A percentile compares a stretch with the other conserved stretches of the same genome.
These are phyloP conservation scores for Merluccius polli DNA, from an alignment of 2,797 vertebrate genomes.

Conservation along the genomic window DNA sequence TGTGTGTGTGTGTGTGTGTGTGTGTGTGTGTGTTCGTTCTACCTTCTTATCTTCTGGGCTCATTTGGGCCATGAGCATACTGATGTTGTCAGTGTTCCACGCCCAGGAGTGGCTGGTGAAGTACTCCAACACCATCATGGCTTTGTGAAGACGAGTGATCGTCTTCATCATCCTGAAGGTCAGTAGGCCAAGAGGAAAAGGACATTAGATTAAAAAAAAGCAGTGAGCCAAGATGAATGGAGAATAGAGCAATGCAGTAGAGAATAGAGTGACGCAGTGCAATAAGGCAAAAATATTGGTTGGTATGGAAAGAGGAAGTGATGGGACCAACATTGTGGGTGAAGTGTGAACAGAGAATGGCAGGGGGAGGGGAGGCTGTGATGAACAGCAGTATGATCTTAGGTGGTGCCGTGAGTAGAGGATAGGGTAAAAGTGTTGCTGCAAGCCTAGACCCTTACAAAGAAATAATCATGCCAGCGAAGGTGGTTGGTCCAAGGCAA, in stretches of 20 bases:
- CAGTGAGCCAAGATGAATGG: background rate
- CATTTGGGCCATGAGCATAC: constrained; percentile 89
- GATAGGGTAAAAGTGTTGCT: background rate
- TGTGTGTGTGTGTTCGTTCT: background rate
- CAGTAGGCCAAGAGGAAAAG: background rate
- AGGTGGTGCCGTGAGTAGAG: background rate
- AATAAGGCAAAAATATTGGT: background rate
- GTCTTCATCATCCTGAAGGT: constrained; percentile 95
- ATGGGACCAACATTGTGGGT: background rate
- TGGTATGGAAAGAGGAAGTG: background rate
- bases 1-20: too few relatives aligned
- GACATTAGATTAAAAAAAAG: background rate
- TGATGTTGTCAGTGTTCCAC: constrained; percentile 93
- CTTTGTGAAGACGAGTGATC: constrained; percentile 93
- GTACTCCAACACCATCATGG: constrained; percentile 95
- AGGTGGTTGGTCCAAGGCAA: background rate
- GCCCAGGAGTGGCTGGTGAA: constrained; percentile 98
- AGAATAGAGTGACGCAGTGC: background rate
- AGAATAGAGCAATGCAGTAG: background rate
- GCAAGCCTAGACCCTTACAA: background rate
- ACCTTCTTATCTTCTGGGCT: constrained; percentile 91
- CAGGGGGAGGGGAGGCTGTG: background rate
- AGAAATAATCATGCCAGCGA: background rate
- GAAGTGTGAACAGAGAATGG: background rate
- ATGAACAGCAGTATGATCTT: background rate